These are phyloP conservation scores for Euphonia xanthogaster DNA, from an alignment of 2,797 vertebrate species.

Conservation along the genomic window DNA sequence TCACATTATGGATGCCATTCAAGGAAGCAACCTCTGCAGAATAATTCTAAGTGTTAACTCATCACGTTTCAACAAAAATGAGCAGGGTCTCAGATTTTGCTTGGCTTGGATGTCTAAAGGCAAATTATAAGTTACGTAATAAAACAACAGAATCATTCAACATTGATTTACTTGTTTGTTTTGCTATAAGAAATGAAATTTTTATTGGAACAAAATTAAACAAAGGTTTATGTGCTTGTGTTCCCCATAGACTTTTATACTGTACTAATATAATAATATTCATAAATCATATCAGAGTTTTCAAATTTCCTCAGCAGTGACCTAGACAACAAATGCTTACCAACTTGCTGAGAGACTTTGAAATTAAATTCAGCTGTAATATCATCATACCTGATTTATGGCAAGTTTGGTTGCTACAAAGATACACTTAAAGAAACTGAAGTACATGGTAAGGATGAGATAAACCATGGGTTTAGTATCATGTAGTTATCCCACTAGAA, in stretches of 20 bases:
- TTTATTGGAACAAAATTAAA: conserved; percentile 47
- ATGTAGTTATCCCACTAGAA: neutral
- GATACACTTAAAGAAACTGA: conserved; percentile 13
- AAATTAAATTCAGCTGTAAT: conserved; percentile 65
- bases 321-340: conserved; percentile 51
- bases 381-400: conserved; percentile 46
- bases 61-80: neutral
- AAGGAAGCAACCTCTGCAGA: neutral
- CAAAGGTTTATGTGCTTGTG: conserved; percentile 32
- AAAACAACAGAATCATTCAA: conserved; percentile 25
- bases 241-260: conserved; percentile 25
- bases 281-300: conserved; percentile 56
- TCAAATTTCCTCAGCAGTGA: conserved; percentile 53
- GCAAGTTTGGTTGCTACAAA: neutral
- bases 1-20: neutral
- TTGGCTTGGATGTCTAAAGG: conserved; percentile 29
- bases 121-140: neutral
- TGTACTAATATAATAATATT: conserved; percentile 25
- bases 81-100: neutral
- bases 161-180: conserved; percentile 55
- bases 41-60: conserved; percentile 1
- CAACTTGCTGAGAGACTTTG: conserved; percentile 50
- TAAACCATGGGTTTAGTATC: neutral
- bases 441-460: neutral
- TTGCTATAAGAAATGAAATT: conserved; percentile 45